Evolutionary conservation across 2,888 invertebrate species (phyloP), one percentile per base, ranked within the genome.

Genomic region (Melinaea marsaeus): DNA sequence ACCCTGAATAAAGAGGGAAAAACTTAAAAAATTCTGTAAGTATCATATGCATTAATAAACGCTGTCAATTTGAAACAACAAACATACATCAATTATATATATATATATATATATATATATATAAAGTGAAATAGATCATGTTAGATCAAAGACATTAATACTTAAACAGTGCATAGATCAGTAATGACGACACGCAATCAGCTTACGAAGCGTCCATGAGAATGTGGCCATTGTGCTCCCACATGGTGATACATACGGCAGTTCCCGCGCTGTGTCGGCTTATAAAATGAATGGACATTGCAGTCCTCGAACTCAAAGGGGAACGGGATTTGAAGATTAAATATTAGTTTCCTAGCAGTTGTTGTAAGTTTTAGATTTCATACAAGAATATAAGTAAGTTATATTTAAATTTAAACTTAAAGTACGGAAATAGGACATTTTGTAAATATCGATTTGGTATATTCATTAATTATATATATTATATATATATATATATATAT

Each of bases 121-220:
- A 9, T 51, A 22, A 51, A 51, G 9, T 51, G 22, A 13, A 51
- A 51, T 32, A 51, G 51, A 51, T 51, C 5, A 51, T 5, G 9
- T 7, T 32, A 51, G 51, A 32, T 51, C 51, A 51, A 51, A 32
- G 51, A 51, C 51, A 72, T 69, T 67, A 73, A 71, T 71, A 67
- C 68, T 63, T 65, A 71, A 71, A 71, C 65, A 70, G 66, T 70
- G 60, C 22, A 22, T 22, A 22, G 64, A 67, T 63, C 72, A 70
- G 73, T 76, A 81, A 79, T 90, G 89, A 88, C 89, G 90, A 86
- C 87, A 90, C 86, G 86, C 88, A 90, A 91, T 91, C 90, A 90
- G 91, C 91, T 91, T 91, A 91, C 85, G 81, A 84, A 76, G 84
- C 80, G 85, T 86, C 86, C 90, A 90, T 91, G 91, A 85, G 91